Percentiles rank a stretch among this genome's conserved stretches.
Evolutionary conservation across 2,113 vertebrate species (phyloP).

Genomic region (Tamias sibiricus): DNA sequence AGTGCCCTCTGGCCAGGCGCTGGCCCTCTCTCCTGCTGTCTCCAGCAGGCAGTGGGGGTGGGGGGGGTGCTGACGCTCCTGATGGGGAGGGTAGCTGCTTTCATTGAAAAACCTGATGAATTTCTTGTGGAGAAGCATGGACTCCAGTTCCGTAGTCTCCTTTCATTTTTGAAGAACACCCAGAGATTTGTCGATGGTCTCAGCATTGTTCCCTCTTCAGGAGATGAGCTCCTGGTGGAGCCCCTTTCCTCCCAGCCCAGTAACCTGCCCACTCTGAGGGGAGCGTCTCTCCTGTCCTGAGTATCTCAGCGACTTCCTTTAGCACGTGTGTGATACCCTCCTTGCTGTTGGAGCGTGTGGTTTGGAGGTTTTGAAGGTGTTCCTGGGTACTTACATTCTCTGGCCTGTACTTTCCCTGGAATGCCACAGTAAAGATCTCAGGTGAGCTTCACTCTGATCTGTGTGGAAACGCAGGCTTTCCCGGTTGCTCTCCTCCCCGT

Average conservation of each 20-base stretch:
- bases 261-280: rapidly evolving
- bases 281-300: not conserved
- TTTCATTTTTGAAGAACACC: not conserved
- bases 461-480: not conserved
- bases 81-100: no score
- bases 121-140: not conserved
- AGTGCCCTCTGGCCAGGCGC: no score
- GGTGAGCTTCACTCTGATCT: not conserved
- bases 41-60: not conserved
- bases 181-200: not conserved
- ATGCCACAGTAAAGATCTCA: not conserved
- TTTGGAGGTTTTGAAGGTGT: not conserved
- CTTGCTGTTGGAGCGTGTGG: not conserved
- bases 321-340: not conserved
- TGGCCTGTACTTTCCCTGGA: not conserved
- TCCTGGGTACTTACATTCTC: not conserved
- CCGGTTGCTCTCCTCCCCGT: not conserved
- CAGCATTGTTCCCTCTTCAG: not conserved
- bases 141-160: not conserved
- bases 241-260: not conserved
- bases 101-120: not conserved
- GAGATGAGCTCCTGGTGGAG: no score
- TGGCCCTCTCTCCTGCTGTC: no score
- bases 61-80: rapidly evolving
- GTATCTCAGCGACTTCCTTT: no score